phyloP scores from a whole-genome alignment of 2,888 invertebrate species.

The Drosophila fulvimacula region DNA sequence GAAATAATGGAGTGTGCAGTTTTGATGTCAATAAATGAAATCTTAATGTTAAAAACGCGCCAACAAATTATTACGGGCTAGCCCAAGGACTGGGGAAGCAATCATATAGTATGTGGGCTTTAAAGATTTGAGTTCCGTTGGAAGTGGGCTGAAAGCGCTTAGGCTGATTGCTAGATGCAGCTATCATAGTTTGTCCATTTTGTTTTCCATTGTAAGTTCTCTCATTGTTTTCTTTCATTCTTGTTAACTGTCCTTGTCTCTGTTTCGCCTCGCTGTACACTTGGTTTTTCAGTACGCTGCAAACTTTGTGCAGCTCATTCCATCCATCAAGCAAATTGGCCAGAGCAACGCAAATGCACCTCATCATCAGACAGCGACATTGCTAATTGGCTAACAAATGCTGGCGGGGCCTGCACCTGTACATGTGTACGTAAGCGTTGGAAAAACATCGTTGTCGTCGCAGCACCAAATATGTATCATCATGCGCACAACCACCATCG shows the following conservation, averaged over 20 bases:
- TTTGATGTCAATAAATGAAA: constrained; percentile 76
- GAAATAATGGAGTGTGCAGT: constrained; percentile 66
- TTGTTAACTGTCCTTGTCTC: constrained; percentile 32
- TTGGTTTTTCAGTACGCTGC: constrained; percentile 32
- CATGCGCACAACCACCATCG: constrained; percentile 36
- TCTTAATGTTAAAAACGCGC: constrained; percentile 67
- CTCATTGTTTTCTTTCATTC: constrained; percentile 27
- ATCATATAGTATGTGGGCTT: neutral
- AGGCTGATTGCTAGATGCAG: constrained; percentile 17
- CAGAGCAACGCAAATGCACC: constrained; percentile 57
- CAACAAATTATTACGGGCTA: constrained; percentile 14
- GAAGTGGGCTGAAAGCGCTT: constrained; percentile 1
- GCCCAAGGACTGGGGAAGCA: neutral
- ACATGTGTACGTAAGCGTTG: constrained; percentile 23
- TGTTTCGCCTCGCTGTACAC: constrained; percentile 26
- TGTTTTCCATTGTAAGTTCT: constrained; percentile 19
- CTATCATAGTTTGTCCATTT: constrained; percentile 16
- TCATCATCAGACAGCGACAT: constrained; percentile 73
- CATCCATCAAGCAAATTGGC: constrained; percentile 67
- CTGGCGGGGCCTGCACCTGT: constrained; percentile 30
- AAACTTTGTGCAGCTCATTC: constrained; percentile 55
- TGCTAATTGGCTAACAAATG: constrained; percentile 77
- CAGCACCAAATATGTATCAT: constrained; percentile 43
- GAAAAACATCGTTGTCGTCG: constrained; percentile 32
- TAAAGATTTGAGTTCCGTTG: neutral